These are phyloP conservation scores for Sabellastarte sp. DNA, from an alignment of 2,888 invertebrate genomes.

Conservation along the genomic window DNA sequence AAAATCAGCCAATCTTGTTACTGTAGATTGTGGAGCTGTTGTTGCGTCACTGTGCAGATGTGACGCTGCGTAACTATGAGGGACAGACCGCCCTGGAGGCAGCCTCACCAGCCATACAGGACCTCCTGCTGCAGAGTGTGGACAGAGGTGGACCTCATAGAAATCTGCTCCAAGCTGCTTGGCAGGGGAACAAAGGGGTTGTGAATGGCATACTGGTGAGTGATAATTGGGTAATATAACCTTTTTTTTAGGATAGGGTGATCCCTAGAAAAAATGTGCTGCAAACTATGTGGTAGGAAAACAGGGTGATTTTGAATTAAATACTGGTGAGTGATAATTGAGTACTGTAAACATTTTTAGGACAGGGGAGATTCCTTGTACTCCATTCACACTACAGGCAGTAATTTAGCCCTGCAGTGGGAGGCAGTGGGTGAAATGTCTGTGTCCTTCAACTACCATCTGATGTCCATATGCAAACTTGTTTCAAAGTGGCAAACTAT, in stretches of 20 bases:
- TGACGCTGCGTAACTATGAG: conserved; percentile 54
- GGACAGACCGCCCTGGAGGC: conserved; percentile 52
- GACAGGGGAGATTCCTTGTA: too few relatives aligned
- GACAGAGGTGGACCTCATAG: conserved; percentile 44
- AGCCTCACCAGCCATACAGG: conserved; percentile 46
- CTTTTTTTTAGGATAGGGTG: too few relatives aligned
- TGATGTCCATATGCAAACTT: too few relatives aligned
- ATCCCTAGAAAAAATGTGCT: conserved; percentile 48
- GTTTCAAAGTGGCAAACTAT: too few relatives aligned
- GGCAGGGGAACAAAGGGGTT: conserved; percentile 53
- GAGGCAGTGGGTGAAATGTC: too few relatives aligned
- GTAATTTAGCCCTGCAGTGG: too few relatives aligned
- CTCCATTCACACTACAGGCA: too few relatives aligned
- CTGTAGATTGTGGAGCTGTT: conserved; percentile 50
- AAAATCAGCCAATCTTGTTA: background rate
- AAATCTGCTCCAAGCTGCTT: conserved; percentile 53
- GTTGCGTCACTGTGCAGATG: conserved; percentile 51
- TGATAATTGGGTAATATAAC: too few relatives aligned
- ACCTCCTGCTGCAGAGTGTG: conserved; percentile 47
- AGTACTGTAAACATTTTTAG: too few relatives aligned
- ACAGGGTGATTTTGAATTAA: conserved; percentile 42
- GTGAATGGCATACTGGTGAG: conserved; percentile 49
- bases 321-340: conserved; percentile 50
- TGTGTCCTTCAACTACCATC: too few relatives aligned
- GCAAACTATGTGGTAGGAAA: conserved; percentile 58